Evolutionary conservation across 1,140 invertebrate genomes (phyloP).

Genomic region (Paracyclopina nana): DNA sequence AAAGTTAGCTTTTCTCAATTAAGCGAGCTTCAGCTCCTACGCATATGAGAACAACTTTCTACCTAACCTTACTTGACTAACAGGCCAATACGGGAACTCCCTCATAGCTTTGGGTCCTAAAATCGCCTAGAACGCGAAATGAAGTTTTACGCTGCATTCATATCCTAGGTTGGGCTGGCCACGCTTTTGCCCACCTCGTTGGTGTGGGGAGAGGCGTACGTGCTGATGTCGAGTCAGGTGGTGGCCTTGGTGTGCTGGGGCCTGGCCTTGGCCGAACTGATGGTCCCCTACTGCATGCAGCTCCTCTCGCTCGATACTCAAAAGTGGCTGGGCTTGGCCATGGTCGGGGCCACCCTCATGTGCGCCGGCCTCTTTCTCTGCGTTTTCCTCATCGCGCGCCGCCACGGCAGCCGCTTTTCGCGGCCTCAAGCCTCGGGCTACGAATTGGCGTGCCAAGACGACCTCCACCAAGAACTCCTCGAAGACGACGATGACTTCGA

Average conservation of each 20-base stretch:
- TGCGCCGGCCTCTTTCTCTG: background rate
- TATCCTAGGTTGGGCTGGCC: background rate
- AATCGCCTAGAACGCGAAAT: too few species aligned
- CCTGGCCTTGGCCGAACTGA: background rate
- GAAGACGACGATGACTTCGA: background rate
- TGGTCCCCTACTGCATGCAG: background rate
- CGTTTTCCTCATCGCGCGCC: background rate
- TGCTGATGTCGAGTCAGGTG: background rate
- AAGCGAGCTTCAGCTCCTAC: too few species aligned
- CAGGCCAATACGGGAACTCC: too few species aligned
- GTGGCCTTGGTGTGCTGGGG: background rate
- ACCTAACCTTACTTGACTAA: too few species aligned
- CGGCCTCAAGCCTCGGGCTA: background rate
- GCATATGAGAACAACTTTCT: too few species aligned
- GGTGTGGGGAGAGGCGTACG: background rate
- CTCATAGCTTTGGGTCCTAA: too few species aligned
- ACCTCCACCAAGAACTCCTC: background rate
- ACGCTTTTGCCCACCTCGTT: background rate
- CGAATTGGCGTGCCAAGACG: background rate
- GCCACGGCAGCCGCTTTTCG: background rate
- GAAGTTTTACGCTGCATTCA: too few species aligned
- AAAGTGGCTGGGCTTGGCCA: slow-evolving; percentile 1
- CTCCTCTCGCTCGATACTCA: background rate
- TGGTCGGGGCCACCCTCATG: background rate
- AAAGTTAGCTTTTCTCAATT: too few species aligned